Evolutionary conservation across 2,797 vertebrate genomes (phyloP).

Genomic region (Anolis apletophallus): DNA sequence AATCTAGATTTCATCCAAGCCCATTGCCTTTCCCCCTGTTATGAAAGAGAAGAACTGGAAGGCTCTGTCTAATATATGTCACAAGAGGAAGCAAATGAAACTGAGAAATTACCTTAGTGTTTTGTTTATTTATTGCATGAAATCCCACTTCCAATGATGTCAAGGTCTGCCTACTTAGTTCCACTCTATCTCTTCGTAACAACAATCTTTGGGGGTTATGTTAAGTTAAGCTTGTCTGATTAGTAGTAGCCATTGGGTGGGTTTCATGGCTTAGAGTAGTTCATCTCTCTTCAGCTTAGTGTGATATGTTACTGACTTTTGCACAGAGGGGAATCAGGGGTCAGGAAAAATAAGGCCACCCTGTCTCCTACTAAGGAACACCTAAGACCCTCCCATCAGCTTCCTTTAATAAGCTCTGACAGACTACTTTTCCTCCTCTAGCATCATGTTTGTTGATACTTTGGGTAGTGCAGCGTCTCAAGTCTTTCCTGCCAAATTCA

Average conservation of each 20-base stretch:
- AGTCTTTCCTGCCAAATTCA: background rate
- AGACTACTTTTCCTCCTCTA: slow-evolving; percentile 9
- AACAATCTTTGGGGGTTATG: background rate
- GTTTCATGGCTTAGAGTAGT: background rate
- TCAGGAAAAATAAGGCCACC: background rate
- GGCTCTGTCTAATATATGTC: too few species aligned
- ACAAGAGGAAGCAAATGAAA: background rate
- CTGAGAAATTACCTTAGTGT: background rate
- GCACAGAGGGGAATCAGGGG: background rate
- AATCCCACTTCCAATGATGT: background rate
- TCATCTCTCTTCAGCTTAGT: background rate
- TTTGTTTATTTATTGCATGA: background rate
- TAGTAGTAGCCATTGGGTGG: background rate
- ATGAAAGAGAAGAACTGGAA: background rate
- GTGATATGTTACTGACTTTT: background rate
- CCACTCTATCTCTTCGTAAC: background rate
- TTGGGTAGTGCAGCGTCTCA: background rate
- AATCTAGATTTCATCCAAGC: background rate
- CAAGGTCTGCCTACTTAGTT: background rate
- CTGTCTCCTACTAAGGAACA: slow-evolving; percentile 2
- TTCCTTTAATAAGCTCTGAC: background rate
- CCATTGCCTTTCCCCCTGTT: background rate
- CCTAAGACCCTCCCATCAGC: background rate
- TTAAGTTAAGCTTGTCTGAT: background rate
- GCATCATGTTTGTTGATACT: background rate